phyloP scores from a whole-genome alignment of 2,888 invertebrate species.

The Drosophila diplacantha region DNA sequence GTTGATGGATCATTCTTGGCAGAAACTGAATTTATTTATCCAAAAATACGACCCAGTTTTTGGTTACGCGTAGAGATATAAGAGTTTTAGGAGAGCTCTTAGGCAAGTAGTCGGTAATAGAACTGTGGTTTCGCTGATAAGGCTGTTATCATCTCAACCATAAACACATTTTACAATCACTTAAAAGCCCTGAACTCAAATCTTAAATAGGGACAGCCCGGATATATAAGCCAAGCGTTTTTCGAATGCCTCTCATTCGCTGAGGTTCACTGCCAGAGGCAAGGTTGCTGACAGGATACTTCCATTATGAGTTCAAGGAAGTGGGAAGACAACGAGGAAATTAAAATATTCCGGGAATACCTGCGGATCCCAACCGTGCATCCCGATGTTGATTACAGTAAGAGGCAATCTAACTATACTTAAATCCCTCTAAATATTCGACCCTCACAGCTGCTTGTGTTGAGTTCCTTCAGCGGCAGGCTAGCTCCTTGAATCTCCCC shows the following conservation, averaged over 20 bases:
- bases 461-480: slow-evolving; percentile 86
- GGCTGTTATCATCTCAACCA: background rate
- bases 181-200: slow-evolving; percentile 5
- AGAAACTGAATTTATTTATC: background rate
- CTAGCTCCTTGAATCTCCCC: slow-evolving; percentile 83
- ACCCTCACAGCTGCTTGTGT: slow-evolving; percentile 84
- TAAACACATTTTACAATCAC: background rate
- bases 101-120: background rate
- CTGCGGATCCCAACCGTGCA: slow-evolving; percentile 90
- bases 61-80: background rate
- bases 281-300: background rate
- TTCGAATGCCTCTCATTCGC: background rate
- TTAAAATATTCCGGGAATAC: slow-evolving; percentile 89
- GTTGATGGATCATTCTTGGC: background rate
- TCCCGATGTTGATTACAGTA: slow-evolving; percentile 90
- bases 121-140: slow-evolving; percentile 10
- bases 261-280: background rate
- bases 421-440: background rate
- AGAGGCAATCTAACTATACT: background rate
- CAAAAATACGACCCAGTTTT: background rate
- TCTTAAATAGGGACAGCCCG: background rate
- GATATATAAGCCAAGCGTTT: background rate
- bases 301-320: slow-evolving; percentile 37
- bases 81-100: background rate
- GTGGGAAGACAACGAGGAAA: slow-evolving; percentile 79